phyloP scores from a whole-genome alignment of 2,113 vertebrate genomes.

The Holacanthus passer region DNA sequence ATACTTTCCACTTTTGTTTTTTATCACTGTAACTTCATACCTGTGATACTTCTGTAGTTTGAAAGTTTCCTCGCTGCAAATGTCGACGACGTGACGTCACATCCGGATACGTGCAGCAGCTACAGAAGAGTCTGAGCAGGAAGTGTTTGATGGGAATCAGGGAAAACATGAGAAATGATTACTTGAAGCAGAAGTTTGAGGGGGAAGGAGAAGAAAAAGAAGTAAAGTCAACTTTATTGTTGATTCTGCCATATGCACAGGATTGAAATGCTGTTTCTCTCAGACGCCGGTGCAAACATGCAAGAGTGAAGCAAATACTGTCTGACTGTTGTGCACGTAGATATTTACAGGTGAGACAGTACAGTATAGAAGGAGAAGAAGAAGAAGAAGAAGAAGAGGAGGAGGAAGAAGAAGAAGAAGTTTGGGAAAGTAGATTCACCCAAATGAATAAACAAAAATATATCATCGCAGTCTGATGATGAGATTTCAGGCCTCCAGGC shows the following conservation, averaged over 20 bases:
- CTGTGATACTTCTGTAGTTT: background rate
- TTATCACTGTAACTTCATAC: no score
- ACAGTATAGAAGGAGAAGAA: no score
- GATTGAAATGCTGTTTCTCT: no score
- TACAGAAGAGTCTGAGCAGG: background rate
- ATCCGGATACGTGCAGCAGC: background rate
- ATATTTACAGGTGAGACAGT: no score
- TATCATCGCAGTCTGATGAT: background rate
- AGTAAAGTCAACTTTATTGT: no score
- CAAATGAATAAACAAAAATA: background rate
- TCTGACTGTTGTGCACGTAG: no score
- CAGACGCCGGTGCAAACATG: no score
- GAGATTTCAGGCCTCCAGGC: slow-evolving; percentile 1
- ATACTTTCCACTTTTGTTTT: no score
- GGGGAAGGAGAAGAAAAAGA: background rate
- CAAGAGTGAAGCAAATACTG: no score
- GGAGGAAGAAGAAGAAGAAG: background rate
- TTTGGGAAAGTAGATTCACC: background rate
- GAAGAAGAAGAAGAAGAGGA: no score
- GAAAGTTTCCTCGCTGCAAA: background rate
- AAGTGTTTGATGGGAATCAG: background rate
- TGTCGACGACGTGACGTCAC: background rate
- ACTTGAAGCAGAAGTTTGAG: background rate
- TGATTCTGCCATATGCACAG: no score
- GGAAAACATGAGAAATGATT: background rate